Evolutionary conservation across 2,888 invertebrate genomes (phyloP), one percentile per base, ranked within the genome.

Genomic region (Ypsolopha sequella): DNA sequence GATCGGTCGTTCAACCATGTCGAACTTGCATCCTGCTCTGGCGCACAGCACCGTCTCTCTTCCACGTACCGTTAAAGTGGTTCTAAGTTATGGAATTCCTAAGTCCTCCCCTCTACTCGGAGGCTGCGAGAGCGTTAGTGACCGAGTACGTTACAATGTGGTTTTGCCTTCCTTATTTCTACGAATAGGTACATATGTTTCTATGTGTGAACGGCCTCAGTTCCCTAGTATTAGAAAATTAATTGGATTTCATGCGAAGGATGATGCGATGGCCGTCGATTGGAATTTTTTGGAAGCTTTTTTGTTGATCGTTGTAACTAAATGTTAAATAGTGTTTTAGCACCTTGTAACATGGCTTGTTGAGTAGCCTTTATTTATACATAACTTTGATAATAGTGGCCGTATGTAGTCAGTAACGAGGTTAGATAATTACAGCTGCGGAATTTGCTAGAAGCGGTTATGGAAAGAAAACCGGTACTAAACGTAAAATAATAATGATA

Each of bases 1-100:
- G 85, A 85, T 82, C 82, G 85, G 85, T 84, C 85, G 82, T 85
- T 85, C 84, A 85, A 85, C 85, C 84, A 79, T 78, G 77, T 75
- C 79, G 74, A 61, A 64, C 59, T 58, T 61, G 59, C 61, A 55
- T 74, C 70, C 62, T 69, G 55, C 57, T 80, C 70, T 56, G 56
- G 53, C 67, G 51, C 56, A 65, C 72, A 65, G 58, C 58, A 60
- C 58, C 59, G 64, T 80, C 81, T 63, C 75, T 52, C 58, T 82
- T 74, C 46, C 70, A 61, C 84, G 73, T 76, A 84, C 84, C 84
- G 85, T 85, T 85, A 84, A 80, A 70, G 80, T 79, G 74, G 80
- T 81, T 73, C 77, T 77, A 80, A 84, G 77, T 81, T 85, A 84
- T 82, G 74, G 82, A 82, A 85, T 85, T 85, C 85, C 85, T 61